Base-by-base conservation (phyloP, 2,888 invertebrate genomes). In the Ectemnius cavifrons region DNA sequence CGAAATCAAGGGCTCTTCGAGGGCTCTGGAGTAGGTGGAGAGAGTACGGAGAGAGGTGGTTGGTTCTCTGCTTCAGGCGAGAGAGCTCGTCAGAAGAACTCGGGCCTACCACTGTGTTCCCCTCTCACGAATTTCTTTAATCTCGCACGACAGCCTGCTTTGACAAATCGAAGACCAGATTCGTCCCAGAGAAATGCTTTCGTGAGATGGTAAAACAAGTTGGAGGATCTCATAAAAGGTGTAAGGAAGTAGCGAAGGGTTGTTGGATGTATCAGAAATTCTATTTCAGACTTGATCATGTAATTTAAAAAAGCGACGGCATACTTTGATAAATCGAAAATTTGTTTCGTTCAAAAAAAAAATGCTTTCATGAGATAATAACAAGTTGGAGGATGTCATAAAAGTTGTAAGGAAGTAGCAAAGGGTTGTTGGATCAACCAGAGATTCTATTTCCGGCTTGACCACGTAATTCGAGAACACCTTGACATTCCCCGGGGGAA, bases 1-100 rank as follows among this genome's bases (percentile, higher is more conserved):
- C 84, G 84, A 89, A 89, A 89, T 89, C 89, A 89, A 89, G 88
- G 84, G 85, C 82, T 82, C 86, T 87, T 82, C 76, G 83, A 81
- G 78, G 66, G 79, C 75, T 64, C 73, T 78, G 79, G 64, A 80
- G 77, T 68, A 67, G 71, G 57, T 49, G 72, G 76, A 75, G 78
- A 65, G 66, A 67, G 64, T 61, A 63, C 52, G 60, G 45, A 63
- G 45, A 63, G 67, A 67, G 61, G 45, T 56, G 66, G 59, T 66
- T 66, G 49, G 47, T 67, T 74, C 65, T 57, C 58, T 59, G 61
- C 46, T 59, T 16, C 11, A 63, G 52, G 57, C 74, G 52, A 52
- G 52, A 14, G 72, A 66, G 56, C 28, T 60, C 63, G 13, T 37
- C 58, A n/a, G 37, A 59, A 56, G 52, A 61, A 56, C 52, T 11